Percentiles rank a stretch among this genome's conserved stretches.
phyloP scores from a whole-genome alignment of 2,113 vertebrate species.

The Athene cunicularia region DNA sequence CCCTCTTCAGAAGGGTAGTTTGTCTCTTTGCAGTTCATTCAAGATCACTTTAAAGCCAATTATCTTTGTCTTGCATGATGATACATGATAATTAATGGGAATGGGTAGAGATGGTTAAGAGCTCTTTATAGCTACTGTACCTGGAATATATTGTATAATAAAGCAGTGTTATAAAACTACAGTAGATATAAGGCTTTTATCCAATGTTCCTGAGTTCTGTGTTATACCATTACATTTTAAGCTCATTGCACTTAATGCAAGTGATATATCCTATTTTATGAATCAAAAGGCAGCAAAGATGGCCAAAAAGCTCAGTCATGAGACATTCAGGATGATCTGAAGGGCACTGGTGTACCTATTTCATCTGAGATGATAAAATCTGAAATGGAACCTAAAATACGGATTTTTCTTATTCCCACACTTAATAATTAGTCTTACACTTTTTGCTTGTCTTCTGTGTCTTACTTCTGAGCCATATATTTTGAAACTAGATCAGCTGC shows the following conservation, averaged over 20 bases:
- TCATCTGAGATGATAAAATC: background rate
- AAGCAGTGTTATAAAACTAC: slow-evolving; percentile 30
- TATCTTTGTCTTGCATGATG: slow-evolving; percentile 22
- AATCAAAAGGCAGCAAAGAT: slow-evolving; percentile 27
- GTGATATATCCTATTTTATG: slow-evolving; percentile 36
- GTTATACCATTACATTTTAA: slow-evolving; percentile 34
- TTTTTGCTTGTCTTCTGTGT: background rate
- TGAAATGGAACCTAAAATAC: background rate
- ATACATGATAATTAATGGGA: slow-evolving; percentile 40
- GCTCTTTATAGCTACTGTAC: slow-evolving; percentile 20
- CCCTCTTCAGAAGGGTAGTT: background rate
- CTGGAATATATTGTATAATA: slow-evolving; percentile 43
- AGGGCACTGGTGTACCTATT: background rate
- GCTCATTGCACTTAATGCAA: slow-evolving; percentile 25
- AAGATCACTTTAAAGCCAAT: slow-evolving; percentile 41
- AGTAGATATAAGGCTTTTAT: slow-evolving; percentile 3
- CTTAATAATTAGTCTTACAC: background rate
- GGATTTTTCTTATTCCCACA: background rate
- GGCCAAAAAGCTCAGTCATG: background rate
- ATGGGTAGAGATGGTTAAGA: background rate
- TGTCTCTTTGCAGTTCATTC: slow-evolving; percentile 15
- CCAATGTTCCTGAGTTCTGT: background rate
- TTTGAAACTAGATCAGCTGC: background rate
- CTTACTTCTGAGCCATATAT: background rate
- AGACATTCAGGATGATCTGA: background rate